Percentiles rank a stretch among this genome's conserved stretches.
These are phyloP conservation scores for Umimayanthus chanpuru DNA, from an alignment of 92 coral and sea anemone species.

Conservation along the genomic window DNA sequence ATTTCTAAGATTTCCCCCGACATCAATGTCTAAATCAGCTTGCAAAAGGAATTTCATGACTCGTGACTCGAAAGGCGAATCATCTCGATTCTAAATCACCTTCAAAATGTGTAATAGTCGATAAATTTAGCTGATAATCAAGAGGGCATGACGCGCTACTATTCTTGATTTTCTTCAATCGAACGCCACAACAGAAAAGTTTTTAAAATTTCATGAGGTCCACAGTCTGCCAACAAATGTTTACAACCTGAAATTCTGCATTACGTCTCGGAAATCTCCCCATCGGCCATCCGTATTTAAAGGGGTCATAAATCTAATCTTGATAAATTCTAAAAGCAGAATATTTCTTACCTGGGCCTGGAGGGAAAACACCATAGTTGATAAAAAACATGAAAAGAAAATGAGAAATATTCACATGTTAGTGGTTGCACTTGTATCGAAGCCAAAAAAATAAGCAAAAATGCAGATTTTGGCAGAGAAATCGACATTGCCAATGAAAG, in stretches of 20 bases:
- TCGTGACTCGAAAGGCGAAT: slow-evolving; percentile 20
- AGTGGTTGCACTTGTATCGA: background rate
- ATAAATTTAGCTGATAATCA: slow-evolving; percentile 38
- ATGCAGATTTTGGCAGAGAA: slow-evolving; percentile 17
- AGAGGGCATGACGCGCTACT: slow-evolving; percentile 25
- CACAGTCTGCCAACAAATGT: slow-evolving; percentile 76
- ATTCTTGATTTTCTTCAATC: slow-evolving; percentile 44
- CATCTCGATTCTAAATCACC: slow-evolving; percentile 22
- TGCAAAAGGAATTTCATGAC: slow-evolving; percentile 1
- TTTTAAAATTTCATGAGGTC: slow-evolving; percentile 89
- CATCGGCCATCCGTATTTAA: background rate
- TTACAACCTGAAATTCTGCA: slow-evolving; percentile 53
- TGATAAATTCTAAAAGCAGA: slow-evolving; percentile 8
- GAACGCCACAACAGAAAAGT: slow-evolving; percentile 55
- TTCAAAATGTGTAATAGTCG: slow-evolving; percentile 37
- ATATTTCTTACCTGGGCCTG: slow-evolving; percentile 36
- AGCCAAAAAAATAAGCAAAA: slow-evolving; percentile 6
- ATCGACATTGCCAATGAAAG: slow-evolving; percentile 26
- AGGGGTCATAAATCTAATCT: slow-evolving; percentile 2
- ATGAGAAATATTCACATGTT: slow-evolving; percentile 10
- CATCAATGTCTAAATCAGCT: background rate
- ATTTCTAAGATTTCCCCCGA: background rate
- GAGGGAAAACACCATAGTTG: slow-evolving; percentile 12
- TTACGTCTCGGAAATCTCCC: slow-evolving; percentile 26
- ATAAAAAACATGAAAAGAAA: slow-evolving; percentile 26